Base-by-base conservation (phyloP, 2,113 vertebrate genomes). In the Chauna torquata region DNA sequence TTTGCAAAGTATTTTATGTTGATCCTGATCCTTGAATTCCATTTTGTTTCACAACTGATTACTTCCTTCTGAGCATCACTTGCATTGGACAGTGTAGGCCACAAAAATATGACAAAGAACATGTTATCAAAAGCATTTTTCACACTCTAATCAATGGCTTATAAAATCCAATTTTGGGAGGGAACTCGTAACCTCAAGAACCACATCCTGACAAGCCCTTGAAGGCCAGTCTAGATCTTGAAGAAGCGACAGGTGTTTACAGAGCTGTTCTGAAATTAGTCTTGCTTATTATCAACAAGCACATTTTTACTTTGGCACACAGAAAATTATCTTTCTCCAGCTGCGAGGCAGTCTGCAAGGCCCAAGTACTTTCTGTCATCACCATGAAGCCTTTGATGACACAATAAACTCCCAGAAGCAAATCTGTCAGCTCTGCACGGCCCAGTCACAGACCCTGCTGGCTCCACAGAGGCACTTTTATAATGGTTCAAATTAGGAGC, bases 381-480 rank as follows among this genome's bases (percentile, higher is more conserved):
- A 50, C 66, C 84, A 44, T 2, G n/a, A 89, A 61, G 83, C 69
- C 61, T 92, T 47, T 83, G 77, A 74, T 92, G 91, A 91, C 75
- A 80, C 47, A 84, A 85, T 40, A 66, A 88, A 79, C 36, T 92
- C 84, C 75, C 44, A 95, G 90, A 96, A 95, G 71, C 38, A 95
- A 90, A 97, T 71, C 61, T 40, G 83, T 80, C 69, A 57, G 84
- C 71, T 87, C 75, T 85, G 57, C 81, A 30, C 11, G 61, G 84
- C 36, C 87, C 49, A 84, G 79, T 88, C 88, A 87, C 18, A 66
- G 92, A 86, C 64, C 57, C 69, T 62, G 68, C 61, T 81, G 82
- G 70, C 65, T 96, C 82, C 86, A 82, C 45, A 80, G 95, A 97
- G 97, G 97, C 97, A 98, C 97, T 98, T 98, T 83, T 62, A 70